Evolutionary conservation across 2,797 vertebrate species (phyloP), one percentile per base, ranked within the genome.

Genomic region (Iguana delicatissima): DNA sequence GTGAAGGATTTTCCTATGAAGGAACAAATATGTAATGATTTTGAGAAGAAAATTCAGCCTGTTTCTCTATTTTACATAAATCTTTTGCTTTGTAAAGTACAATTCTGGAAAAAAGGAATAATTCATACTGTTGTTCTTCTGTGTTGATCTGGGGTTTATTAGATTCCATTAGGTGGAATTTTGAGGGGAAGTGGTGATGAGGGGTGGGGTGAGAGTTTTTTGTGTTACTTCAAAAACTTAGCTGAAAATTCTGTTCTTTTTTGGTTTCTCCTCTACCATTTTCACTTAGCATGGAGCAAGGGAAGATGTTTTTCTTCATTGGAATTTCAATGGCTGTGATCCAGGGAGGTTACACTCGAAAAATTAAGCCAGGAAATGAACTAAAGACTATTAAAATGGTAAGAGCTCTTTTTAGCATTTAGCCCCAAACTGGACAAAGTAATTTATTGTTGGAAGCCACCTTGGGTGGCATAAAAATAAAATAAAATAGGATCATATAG

Each of bases 221-320:
- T 42, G 18, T 24, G 12, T 84, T 64, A 38, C 62, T 84, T 46
- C 42, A n/a, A 52, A 46, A 72, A 52, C 52, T 86, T 86, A 35
- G 29, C 13, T 55, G 59, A 24, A 42, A 16, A 80, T 42, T 42
- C 35, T 46, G 12, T 46, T 69, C 35, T 22, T n/a, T 59, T 38
- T 52, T 55, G 35, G 35, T 90, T 88, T 91, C 80, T 87, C 80
- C 93, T 88, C n/a, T 5, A 14, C 24, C 9, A 18, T 73, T 80
- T 32, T 69, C 29, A 93, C 92, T 92, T 94, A 99, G 99, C 94
- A 98, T 99, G 98, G 98, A 99, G 94, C 99, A 99, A 95, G 99
- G 99, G 50, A 99, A 99, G 97, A 99, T 99, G 99, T 99, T 99
- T 94, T 99, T 99, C 97, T 99, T 99, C 95, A 99, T 99, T 84